Conservation (phyloP, 2,797 vertebrate species). For the Leptoclinus maculatus region DNA sequence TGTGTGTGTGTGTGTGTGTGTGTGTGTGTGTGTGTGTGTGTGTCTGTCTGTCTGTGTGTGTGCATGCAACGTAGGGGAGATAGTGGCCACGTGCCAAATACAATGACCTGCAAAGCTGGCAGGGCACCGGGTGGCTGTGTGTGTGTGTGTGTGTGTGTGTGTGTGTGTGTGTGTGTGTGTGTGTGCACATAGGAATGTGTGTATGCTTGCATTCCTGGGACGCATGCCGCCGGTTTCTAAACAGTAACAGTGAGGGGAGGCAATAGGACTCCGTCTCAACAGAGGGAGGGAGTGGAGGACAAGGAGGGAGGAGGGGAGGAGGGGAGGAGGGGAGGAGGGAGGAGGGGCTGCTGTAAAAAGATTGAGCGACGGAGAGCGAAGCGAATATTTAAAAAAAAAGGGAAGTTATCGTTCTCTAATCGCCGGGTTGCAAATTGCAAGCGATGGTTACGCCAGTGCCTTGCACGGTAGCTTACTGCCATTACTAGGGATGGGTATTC, state of each 20-base stretch:
- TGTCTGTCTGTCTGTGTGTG: conserved; percentile 45
- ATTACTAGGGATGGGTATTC: no score
- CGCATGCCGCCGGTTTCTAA: conserved; percentile 78
- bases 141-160: conserved; percentile 16
- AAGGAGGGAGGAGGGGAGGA: conserved; percentile 6
- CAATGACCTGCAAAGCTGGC: conserved; percentile 84
- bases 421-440: background rate
- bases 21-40: conserved; percentile 37
- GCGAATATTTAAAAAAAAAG: background rate
- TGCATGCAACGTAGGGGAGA: conserved; percentile 56
- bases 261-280: conserved; percentile 53
- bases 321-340: no score
- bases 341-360: conserved; percentile 10
- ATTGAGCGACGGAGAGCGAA: conserved; percentile 14
- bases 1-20: conserved; percentile 43
- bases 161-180: conserved; percentile 8
- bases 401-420: background rate
- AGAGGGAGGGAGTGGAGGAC: background rate
- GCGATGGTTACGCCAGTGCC: no score
- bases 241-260: conserved; percentile 76
- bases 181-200: conserved; percentile 9
- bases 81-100: conserved; percentile 86
- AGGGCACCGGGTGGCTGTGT: conserved; percentile 67
- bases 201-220: conserved; percentile 79
- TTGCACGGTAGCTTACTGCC: background rate